Base-by-base conservation (phyloP, 2,797 vertebrate genomes). In the Mus caroli region DNA sequence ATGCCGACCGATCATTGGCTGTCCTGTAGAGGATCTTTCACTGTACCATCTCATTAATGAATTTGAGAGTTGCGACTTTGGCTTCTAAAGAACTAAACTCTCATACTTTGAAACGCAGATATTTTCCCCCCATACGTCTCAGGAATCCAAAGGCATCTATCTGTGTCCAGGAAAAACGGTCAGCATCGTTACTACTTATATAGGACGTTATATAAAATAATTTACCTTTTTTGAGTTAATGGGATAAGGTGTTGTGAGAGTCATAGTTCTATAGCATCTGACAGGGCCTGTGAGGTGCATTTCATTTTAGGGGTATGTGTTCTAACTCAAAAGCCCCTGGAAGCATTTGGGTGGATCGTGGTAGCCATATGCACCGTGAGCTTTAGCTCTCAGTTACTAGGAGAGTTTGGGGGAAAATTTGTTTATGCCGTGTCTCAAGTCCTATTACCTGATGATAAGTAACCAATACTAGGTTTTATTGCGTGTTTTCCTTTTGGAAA, bases 11-110 rank as follows among this genome's bases (percentile, higher is more conserved):
- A 79, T 93, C 96, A 96, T 92, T 93, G 96, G 94, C 50, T 12
- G 11, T 95, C 92, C 95, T 94, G 64, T 69, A 87, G 26, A 80
- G 58, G 43, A 10, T 31, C 6, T 82, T 82, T 94, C 62, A 89
- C 43, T 94, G 94, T 92, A 87, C 0, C 46, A 73, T 92, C 80
- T 93, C 88, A 92, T 84, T 86, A 86, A 96, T 75, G 54, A 94
- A 40, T 82, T 43, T 82, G 62, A 95, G 90, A 95, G 60, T 1
- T 80, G 90, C 94, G 97, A 96, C 78, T 50, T 93, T 90, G 93
- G 43, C 43, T 71, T 96, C 94, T 94, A 91, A 91, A 50, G 93
- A 91, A 91, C 22, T 37, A 86, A 93, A n/a, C 64, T 82, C 76
- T 93, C 93, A 94, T 86, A 95, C 1, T 1, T n/a, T 76, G 84